Evolutionary conservation across 1,140 invertebrate species (phyloP), one percentile per base, ranked within the genome.

Genomic region (Bombus consobrinus): DNA sequence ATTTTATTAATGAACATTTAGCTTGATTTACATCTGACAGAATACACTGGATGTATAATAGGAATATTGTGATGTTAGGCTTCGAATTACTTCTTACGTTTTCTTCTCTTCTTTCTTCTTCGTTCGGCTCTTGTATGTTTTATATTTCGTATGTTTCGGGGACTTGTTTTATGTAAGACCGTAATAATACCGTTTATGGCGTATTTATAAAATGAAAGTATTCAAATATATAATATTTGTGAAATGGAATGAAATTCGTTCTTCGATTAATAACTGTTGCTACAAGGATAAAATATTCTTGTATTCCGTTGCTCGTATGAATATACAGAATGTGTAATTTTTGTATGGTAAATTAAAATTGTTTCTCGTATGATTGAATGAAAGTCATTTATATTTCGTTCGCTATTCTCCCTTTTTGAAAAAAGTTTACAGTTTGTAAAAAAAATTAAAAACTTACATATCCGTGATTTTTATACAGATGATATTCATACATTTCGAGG

Each of bases 51-150:
- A 64, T 0, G 28, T 53, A 62, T 22, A 53, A 13, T 25, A 28
- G 3, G 5, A 9, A 53, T 64, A 34, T 13, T n/a, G 28, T n/a
- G 4, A 10, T 32, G 6, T 43, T 74, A 10, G 37, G 15, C 25
- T 47, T 47, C 43, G 25, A 71, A 39, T 59, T 47, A 34, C 41
- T 75, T 57, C 28, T 66, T 25, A n/a, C 22, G 18, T 47, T 32
- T 12, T 43, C n/a, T 81, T 41, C 78, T 85, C 84, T 85, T 85
- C 83, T 47, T 72, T 85, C 76, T 85, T 85, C 83, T 43, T 34
- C 1, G 9, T 39, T 5, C 12, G 18, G 37, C 3, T 34, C 18
- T 37, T 62, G 32, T 9, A 41, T 13, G 18, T 18, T n/a, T 34
- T 53, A 25, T 3, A n/a, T 1, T 43, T 28, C 5, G 1, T 18